Evolutionary conservation across 2,888 invertebrate genomes (phyloP).

Genomic region (Synanthedon formicaeformis): DNA sequence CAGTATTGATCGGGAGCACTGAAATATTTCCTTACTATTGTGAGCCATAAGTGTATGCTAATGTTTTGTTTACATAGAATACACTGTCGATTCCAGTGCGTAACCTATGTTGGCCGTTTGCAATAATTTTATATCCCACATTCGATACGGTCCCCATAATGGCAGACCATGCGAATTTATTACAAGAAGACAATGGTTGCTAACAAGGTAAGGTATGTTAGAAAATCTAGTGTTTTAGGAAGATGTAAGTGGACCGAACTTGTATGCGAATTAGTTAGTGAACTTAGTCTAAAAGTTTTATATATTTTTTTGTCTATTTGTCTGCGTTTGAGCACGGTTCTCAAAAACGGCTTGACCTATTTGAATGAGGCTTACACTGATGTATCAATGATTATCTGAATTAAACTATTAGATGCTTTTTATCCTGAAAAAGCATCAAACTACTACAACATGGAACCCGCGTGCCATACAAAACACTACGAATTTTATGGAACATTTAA

Average conservation of each 20-base stretch:
- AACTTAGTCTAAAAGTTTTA: neutral
- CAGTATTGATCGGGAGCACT: neutral
- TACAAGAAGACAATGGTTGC: slow-evolving; percentile 18
- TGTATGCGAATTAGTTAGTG: neutral
- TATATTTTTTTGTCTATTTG: neutral
- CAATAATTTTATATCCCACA: slow-evolving; percentile 21
- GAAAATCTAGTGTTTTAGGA: neutral
- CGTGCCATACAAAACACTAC: too few relatives aligned
- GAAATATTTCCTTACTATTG: neutral
- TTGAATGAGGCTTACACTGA: too few relatives aligned
- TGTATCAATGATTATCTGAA: too few relatives aligned
- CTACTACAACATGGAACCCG: too few relatives aligned
- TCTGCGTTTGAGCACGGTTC: neutral
- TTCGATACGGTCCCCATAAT: slow-evolving; percentile 11
- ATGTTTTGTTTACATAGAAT: slow-evolving; percentile 2
- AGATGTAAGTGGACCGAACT: neutral
- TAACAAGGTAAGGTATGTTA: slow-evolving; percentile 7
- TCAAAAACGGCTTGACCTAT: too few relatives aligned
- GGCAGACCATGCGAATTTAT: slow-evolving; percentile 18
- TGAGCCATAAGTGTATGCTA: neutral
- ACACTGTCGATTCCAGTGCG: slow-evolving; percentile 10
- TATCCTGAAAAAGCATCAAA: too few relatives aligned
- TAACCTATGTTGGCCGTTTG: slow-evolving; percentile 13
- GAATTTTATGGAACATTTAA: too few relatives aligned
- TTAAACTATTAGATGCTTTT: too few relatives aligned